Evolutionary conservation across 1,140 invertebrate species (phyloP), one percentile per base, ranked within the genome.

Genomic region (Drosophila insularis): DNA sequence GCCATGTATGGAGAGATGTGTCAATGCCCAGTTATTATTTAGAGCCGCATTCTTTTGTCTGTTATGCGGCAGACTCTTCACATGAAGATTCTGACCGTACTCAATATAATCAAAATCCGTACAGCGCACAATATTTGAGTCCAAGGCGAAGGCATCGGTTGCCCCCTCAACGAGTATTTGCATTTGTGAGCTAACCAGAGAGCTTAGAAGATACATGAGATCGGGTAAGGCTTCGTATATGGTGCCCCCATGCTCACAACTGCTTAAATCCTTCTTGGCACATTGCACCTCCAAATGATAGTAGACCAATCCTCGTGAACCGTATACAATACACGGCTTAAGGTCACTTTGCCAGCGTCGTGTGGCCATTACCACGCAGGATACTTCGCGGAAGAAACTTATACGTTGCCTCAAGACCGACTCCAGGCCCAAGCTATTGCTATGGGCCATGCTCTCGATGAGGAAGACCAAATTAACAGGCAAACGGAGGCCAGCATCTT

Each of bases 401-500:
- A 78, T 93, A 91, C 74, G 69, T 14, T 76, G 59, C 23, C 63
- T 17, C 8, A 76, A 17, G 0, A 73, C 70, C 3, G 97, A 95
- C 92, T 99, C 98, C 21, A 99, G 92, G 19, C 98, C 98, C 92
- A 97, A 96, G 64, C 97, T 99, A 5, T 98, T 98, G 79, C 95
- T 96, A 92, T 99, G 98, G 93, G 99, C 98, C 98, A 99, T 99
- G 61, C 97, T 98, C 94, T 99, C 98, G 92, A 99, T 97, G 14
- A 97, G 94, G 93, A 99, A 99, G 94, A 98, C 98, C 1, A 99
- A 86, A 92, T 99, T 99, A 1, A 99, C 95, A 21, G 98, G 98
- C 39, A 99, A 90, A 74, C 93, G 92, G 70, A 93, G 92, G n/a
- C 93, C 94, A 69, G 94, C 93, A 65, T 94, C 94, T 92, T 98